Evolutionary conservation across 2,113 vertebrate genomes (phyloP), one percentile per base, ranked within the genome.

Genomic region (Ceyx cyanopectus): DNA sequence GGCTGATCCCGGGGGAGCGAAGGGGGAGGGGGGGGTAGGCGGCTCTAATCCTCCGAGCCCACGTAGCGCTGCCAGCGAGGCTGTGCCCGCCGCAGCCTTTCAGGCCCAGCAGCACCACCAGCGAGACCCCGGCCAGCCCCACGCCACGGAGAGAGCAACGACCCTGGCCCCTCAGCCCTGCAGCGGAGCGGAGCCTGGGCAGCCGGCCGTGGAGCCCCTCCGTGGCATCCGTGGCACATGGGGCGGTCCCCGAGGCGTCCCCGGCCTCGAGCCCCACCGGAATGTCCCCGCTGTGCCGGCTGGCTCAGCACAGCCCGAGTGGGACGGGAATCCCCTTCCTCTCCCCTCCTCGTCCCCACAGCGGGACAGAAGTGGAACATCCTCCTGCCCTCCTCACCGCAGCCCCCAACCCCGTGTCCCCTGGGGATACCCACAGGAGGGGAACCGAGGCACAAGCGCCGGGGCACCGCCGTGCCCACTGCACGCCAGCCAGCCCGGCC

Each of bases 1-100:
- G 40, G 92, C 85, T 95, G 90, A 96, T 95, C 95, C 93, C 22
- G 1, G 53, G 56, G 46, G 77, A 57, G 65, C 69, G 65, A 57
- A 62, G 56, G 63, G n/a, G 40, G 78, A 8, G 43, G 82, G 80
- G 85, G 83, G 87, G 73, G 81, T 66, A 51, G 70, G 85, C 26
- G 0, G 57, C 78, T n/a, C 67, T 96, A 96, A 96, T 83, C 94
- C 88, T 82, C 77, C 78, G 3, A 60, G 86, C 82, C 89, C 95
- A 85, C 62, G 30, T 17, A 58, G 75, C 7, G 2, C 57, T 43
- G 81, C 51, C 92, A 63, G 51, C 7, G 6, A 48, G 74, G 69
- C 74, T 4, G 1, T 81, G 88, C 81, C 93, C 2, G 20, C 41
- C 10, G 5, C 56, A 12, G 60, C 34, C 66, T 45, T 57, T 57